Percentiles rank a stretch among this genome's conserved stretches.
Evolutionary conservation across 2,113 vertebrate genomes (phyloP).

Genomic region (Bettongia penicillata): DNA sequence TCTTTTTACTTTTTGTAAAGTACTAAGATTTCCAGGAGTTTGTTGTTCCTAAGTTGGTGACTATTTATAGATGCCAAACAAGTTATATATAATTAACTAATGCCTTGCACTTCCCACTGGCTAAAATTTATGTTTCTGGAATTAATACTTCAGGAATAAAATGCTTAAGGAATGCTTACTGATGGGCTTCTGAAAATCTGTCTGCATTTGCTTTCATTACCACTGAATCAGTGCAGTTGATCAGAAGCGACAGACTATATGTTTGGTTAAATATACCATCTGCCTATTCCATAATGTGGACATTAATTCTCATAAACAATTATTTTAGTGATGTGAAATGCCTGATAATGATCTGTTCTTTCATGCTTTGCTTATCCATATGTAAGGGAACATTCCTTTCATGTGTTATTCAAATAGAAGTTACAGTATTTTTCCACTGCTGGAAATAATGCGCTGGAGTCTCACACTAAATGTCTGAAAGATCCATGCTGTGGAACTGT

Average conservation of each 20-base stretch:
- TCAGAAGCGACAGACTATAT: conserved; percentile 84
- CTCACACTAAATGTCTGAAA: conserved; percentile 32
- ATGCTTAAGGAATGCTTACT: conserved; percentile 57
- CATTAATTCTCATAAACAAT: conserved; percentile 74
- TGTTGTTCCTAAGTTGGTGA: conserved; percentile 36
- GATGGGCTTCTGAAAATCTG: conserved; percentile 77
- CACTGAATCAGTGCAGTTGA: conserved; percentile 77
- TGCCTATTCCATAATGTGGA: conserved; percentile 77
- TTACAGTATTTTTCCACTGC: conserved; percentile 2
- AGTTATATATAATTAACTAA: conserved; percentile 47
- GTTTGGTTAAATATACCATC: conserved; percentile 83
- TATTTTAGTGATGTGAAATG: conserved; percentile 45
- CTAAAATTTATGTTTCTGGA: conserved; percentile 1
- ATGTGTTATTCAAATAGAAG: conserved; percentile 32
- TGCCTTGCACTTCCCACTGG: conserved; percentile 39
- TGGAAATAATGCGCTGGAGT: conserved; percentile 43
- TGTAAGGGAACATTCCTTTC: conserved; percentile 28
- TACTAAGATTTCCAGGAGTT: conserved; percentile 16
- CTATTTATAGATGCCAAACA: conserved; percentile 45
- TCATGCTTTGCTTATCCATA: conserved; percentile 32
- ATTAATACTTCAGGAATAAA: conserved; percentile 64
- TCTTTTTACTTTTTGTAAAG: neutral
- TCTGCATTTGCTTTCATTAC: conserved; percentile 79
- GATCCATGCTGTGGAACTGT: conserved; percentile 11
- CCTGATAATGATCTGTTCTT: conserved; percentile 38